phyloP scores from a whole-genome alignment of 2,888 invertebrate genomes.

The Chrysomela aeneicollis region DNA sequence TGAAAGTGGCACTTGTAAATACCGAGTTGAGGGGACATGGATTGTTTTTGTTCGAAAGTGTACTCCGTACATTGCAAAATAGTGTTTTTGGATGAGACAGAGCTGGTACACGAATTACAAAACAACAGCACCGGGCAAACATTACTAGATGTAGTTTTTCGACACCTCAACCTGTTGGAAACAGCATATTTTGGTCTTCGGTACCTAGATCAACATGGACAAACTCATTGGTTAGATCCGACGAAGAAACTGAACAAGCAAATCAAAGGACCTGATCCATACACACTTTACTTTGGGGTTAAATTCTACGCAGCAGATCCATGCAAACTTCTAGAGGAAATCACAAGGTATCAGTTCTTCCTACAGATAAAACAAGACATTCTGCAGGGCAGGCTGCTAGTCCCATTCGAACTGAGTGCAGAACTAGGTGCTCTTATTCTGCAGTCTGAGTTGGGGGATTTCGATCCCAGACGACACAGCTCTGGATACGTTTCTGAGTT shows the following conservation, averaged over 20 bases:
- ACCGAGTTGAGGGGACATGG: slow-evolving; percentile 43
- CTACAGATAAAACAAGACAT: slow-evolving; percentile 97
- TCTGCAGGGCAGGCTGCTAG: slow-evolving; percentile 90
- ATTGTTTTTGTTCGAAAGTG: slow-evolving; percentile 59
- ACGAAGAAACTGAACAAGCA: slow-evolving; percentile 89
- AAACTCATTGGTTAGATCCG: slow-evolving; percentile 97
- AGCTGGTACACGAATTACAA: slow-evolving; percentile 89
- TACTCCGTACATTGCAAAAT: slow-evolving; percentile 73
- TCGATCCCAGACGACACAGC: slow-evolving; percentile 86
- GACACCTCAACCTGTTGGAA: slow-evolving; percentile 92
- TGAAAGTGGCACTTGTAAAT: background rate
- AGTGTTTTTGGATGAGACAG: slow-evolving; percentile 88
- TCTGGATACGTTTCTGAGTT: slow-evolving; percentile 95
- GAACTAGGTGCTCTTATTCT: slow-evolving; percentile 92
- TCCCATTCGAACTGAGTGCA: slow-evolving; percentile 88
- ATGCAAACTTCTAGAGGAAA: slow-evolving; percentile 94
- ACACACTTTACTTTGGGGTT: slow-evolving; percentile 94
- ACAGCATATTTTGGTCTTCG: slow-evolving; percentile 96
- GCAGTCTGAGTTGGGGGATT: slow-evolving; percentile 96
- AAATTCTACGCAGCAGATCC: slow-evolving; percentile 98
- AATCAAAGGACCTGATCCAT: slow-evolving; percentile 72
- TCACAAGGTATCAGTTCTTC: slow-evolving; percentile 97
- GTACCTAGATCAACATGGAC: slow-evolving; percentile 90
- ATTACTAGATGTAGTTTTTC: slow-evolving; percentile 89
- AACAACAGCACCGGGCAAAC: slow-evolving; percentile 90